A percentile compares a stretch with the other conserved stretches of the same genome.
Conservation (phyloP, 1,140 invertebrate species). For the Nomia melanderi region DNA sequence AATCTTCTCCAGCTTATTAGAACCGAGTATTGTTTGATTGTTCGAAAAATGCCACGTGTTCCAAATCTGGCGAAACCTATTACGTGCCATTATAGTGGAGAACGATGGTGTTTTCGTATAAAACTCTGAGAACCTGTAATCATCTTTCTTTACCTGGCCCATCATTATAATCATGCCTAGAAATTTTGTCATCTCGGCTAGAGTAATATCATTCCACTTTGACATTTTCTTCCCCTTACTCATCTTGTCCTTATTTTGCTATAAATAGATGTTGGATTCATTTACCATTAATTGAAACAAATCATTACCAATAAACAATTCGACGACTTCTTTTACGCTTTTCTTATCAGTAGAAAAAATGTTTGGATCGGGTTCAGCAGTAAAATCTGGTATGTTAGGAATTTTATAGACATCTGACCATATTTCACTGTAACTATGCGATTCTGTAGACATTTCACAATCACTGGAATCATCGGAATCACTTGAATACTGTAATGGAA, state of each 20-base stretch:
- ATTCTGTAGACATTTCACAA: conserved; percentile 30
- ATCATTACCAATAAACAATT: conserved; percentile 45
- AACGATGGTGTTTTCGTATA: conserved; percentile 29
- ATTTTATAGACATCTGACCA: conserved; percentile 38
- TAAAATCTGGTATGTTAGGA: conserved; percentile 40
- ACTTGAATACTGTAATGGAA: conserved; percentile 28
- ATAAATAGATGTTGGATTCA: conserved; percentile 40
- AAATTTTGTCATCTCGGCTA: conserved; percentile 36
- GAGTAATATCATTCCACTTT: conserved; percentile 35
- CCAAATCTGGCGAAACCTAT: conserved; percentile 16
- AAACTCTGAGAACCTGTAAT: conserved; percentile 26
- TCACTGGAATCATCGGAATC: conserved; percentile 24
- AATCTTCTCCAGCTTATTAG: conserved; percentile 16
- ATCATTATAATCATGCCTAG: conserved; percentile 22
- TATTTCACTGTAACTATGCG: conserved; percentile 21
- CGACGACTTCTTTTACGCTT: conserved; percentile 41
- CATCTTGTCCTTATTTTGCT: conserved; percentile 39
- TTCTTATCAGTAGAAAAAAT: conserved; percentile 24
- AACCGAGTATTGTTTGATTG: conserved; percentile 13
- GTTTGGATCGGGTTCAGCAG: conserved; percentile 24
- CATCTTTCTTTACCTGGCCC: conserved; percentile 30
- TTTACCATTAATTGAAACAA: conserved; percentile 40
- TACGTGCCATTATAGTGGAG: neutral
- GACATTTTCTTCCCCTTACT: conserved; percentile 27
- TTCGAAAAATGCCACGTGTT: conserved; percentile 11